Conservation (phyloP, 2,888 invertebrate genomes). For the Stenoptilia bipunctidactyla region DNA sequence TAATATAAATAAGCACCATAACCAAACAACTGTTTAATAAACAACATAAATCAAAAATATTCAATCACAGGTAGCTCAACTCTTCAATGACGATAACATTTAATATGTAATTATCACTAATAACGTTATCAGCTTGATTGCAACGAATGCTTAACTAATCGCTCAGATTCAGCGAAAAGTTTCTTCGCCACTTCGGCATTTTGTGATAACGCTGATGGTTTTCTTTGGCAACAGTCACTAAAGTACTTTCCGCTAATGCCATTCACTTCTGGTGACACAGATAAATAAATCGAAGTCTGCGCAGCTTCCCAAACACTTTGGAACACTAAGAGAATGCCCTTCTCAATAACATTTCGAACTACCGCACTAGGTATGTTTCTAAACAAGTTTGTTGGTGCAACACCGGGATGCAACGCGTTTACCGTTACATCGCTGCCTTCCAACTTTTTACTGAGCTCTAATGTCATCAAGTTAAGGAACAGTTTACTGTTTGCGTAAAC, state of each 20-base stretch:
- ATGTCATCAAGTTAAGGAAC: constrained; percentile 74
- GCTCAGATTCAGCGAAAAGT: constrained; percentile 77
- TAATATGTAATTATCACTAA: too few relatives aligned
- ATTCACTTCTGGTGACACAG: constrained; percentile 66
- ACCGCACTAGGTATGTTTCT: constrained; percentile 67
- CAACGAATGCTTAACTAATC: constrained; percentile 41
- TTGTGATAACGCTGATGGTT: constrained; percentile 61
- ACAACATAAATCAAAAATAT: too few relatives aligned
- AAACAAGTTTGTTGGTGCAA: constrained; percentile 75
- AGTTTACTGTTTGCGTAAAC: constrained; percentile 71
- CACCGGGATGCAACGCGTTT: constrained; percentile 79
- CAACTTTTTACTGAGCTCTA: constrained; percentile 70
- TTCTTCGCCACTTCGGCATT: constrained; percentile 66
- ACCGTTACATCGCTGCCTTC: constrained; percentile 75
- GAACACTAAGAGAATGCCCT: constrained; percentile 42
- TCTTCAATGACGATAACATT: too few relatives aligned
- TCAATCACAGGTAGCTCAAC: too few relatives aligned
- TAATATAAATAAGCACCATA: too few relatives aligned
- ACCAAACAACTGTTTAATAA: too few relatives aligned
- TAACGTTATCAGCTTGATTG: constrained; percentile 16
- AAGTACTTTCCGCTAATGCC: constrained; percentile 76
- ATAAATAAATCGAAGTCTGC: constrained; percentile 73
- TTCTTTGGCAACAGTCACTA: constrained; percentile 65
- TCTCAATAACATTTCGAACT: constrained; percentile 33
- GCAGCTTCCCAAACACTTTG: constrained; percentile 76